Evolutionary conservation across 2,888 invertebrate genomes (phyloP).

Genomic region (Lobophora halterata): DNA sequence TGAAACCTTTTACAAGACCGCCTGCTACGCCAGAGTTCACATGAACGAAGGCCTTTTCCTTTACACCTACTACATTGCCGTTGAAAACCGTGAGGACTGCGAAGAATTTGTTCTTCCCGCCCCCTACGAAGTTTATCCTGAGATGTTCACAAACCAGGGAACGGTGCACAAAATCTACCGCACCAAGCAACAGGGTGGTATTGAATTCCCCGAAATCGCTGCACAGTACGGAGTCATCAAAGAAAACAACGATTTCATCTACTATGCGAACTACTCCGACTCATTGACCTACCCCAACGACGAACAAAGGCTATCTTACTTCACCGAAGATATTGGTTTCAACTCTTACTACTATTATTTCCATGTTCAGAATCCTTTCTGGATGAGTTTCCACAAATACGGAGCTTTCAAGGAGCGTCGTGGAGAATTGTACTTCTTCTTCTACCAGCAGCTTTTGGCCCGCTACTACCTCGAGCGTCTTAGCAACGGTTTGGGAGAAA

Average conservation of each 20-base stretch:
- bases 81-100: slow-evolving; percentile 80
- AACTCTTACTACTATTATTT: slow-evolving; percentile 85
- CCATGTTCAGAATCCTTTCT: slow-evolving; percentile 83
- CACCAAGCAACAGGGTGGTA: slow-evolving; percentile 63
- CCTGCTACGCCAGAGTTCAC: slow-evolving; percentile 78
- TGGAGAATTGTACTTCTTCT: slow-evolving; percentile 83
- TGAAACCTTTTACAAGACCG: slow-evolving; percentile 80
- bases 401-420: slow-evolving; percentile 75
- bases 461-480: slow-evolving; percentile 87
- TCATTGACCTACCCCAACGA: slow-evolving; percentile 72
- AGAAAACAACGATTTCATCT: slow-evolving; percentile 63
- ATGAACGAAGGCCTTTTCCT: slow-evolving; percentile 83
- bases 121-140: slow-evolving; percentile 84
- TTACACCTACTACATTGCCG: slow-evolving; percentile 81
- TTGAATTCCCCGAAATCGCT: slow-evolving; percentile 50
- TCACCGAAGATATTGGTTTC: slow-evolving; percentile 85
- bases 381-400: slow-evolving; percentile 78
- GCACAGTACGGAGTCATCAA: slow-evolving; percentile 60
- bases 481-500: slow-evolving; percentile 82
- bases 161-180: slow-evolving; percentile 70
- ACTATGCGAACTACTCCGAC: slow-evolving; percentile 82
- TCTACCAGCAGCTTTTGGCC: slow-evolving; percentile 84
- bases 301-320: slow-evolving; percentile 83
- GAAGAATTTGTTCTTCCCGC: slow-evolving; percentile 82
- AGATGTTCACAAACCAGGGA: slow-evolving; percentile 82